Conservation (phyloP, 2,888 invertebrate species). For the Thumatha senex region DNA sequence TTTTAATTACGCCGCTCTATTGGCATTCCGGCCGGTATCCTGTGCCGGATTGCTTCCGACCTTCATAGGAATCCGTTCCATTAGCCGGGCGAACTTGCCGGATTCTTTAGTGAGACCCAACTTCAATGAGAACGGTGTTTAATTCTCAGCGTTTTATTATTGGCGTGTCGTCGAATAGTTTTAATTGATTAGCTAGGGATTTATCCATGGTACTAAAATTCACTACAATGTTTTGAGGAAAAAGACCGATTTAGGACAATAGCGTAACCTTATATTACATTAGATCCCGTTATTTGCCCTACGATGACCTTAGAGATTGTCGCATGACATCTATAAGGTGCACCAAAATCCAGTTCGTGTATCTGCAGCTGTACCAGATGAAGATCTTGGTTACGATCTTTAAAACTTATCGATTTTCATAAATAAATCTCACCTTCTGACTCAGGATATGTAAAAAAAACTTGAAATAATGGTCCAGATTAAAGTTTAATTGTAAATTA, state of each 20-base stretch:
- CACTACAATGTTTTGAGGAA: too few species aligned
- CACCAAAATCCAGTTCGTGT: too few species aligned
- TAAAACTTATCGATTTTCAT: too few species aligned
- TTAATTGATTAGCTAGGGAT: conserved; percentile 36
- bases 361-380: too few species aligned
- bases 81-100: conserved; percentile 61
- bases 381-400: too few species aligned
- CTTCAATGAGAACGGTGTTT: conserved; percentile 30
- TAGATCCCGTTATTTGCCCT: too few species aligned
- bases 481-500: conserved; percentile 3
- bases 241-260: too few species aligned
- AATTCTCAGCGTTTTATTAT: conserved; percentile 42
- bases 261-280: too few species aligned
- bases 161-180: conserved; percentile 31
- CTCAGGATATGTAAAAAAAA: neutral
- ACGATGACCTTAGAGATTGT: too few species aligned
- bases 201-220: too few species aligned
- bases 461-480: neutral
- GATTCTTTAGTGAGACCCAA: conserved; percentile 55
- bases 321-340: too few species aligned
- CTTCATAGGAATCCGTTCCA: conserved; percentile 65
- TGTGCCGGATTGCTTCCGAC: conserved; percentile 51
- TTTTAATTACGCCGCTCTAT: conserved; percentile 71
- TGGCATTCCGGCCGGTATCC: conserved; percentile 60
- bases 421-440: too few species aligned